Base-by-base conservation (phyloP, 2,113 vertebrate genomes). In the Dipodomys spectabilis region DNA sequence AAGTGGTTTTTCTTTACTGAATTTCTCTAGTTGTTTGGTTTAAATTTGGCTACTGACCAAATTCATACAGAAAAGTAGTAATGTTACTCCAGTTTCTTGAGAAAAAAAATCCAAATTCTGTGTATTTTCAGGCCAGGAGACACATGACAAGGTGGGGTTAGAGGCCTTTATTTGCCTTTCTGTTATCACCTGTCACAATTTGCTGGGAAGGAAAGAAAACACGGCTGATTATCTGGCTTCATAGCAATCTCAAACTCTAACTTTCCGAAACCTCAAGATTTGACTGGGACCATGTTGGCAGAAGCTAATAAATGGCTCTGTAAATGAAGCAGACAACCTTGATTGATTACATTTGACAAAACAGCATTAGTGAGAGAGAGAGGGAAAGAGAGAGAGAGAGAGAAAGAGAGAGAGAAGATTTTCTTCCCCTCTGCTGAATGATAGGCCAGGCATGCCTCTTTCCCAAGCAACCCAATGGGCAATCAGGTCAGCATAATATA, bases 181-280 rank as follows among this genome's bases (percentile, higher is more conserved):
- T 92, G 93, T 96, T 97, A 97, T 96, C 94, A 44, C 94, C 72
- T 95, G 87, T 95, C 94, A 94, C 92, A 45, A 90, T 94, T 95
- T 92, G 87, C 96, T 96, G 95, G 94, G 95, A 97, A 96, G 96
- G 94, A 86, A 97, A 93, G 95, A 96, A 96, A 97, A 94, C 96
- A 93, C 15, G 68, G 79, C 91, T 84, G 90, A 95, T 97, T 96
- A 96, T 96, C 96, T 96, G 96, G 91, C 86, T 93, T 91, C 62
- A 7, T 65, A 83, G 94, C 88, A 97, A 95, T 97, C 95, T 97
- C 95, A 93, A 72, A 92, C 90, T 86, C 81, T 20, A 88, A 73
- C 94, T 93, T 95, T 84, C 88, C 95, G 93, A 95, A 95, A 92
- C 95, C 45, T 96, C 85, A 82, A 95, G 96, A 85, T 81, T 94